phyloP scores from a whole-genome alignment of 64 coral and sea anemone genomes.

The Porites lutea region DNA sequence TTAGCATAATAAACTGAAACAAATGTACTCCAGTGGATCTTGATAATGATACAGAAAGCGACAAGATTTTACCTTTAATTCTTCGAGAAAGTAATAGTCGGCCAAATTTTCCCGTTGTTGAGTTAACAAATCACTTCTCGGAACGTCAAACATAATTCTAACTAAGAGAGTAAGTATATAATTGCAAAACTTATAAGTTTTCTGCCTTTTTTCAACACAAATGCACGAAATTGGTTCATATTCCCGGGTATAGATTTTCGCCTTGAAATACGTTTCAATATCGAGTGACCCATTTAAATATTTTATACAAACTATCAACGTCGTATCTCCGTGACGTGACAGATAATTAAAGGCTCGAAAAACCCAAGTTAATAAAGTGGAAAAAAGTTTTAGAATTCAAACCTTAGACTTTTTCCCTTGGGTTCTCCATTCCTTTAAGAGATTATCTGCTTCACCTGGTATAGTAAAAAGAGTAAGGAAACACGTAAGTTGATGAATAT shows the following conservation, averaged over 20 bases:
- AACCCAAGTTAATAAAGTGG: neutral
- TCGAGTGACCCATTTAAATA: slow-evolving; percentile 42
- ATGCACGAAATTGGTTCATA: too few relatives aligned
- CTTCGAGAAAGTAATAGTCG: neutral
- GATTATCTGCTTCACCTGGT: slow-evolving; percentile 71
- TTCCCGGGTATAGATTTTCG: neutral
- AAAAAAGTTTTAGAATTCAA: slow-evolving; percentile 19
- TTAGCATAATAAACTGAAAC: neutral
- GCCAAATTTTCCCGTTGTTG: neutral
- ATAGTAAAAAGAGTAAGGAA: slow-evolving; percentile 18
- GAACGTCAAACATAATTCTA: too few relatives aligned
- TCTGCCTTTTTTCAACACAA: too few relatives aligned
- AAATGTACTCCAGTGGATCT: too few relatives aligned
- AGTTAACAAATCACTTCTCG: too few relatives aligned
- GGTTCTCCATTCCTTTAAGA: slow-evolving; percentile 83
- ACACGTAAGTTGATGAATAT: slow-evolving; percentile 58
- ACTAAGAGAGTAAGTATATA: too few relatives aligned
- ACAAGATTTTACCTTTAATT: too few relatives aligned
- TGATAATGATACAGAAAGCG: neutral
- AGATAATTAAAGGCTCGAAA: slow-evolving; percentile 39
- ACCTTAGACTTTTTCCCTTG: slow-evolving; percentile 85
- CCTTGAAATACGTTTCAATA: slow-evolving; percentile 21
- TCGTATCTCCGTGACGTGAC: slow-evolving; percentile 33
- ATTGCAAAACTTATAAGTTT: too few relatives aligned
- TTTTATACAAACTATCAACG: slow-evolving; percentile 35